Evolutionary conservation across 2,888 invertebrate species (phyloP).

Genomic region (Caenorhabditis sulstoni): DNA sequence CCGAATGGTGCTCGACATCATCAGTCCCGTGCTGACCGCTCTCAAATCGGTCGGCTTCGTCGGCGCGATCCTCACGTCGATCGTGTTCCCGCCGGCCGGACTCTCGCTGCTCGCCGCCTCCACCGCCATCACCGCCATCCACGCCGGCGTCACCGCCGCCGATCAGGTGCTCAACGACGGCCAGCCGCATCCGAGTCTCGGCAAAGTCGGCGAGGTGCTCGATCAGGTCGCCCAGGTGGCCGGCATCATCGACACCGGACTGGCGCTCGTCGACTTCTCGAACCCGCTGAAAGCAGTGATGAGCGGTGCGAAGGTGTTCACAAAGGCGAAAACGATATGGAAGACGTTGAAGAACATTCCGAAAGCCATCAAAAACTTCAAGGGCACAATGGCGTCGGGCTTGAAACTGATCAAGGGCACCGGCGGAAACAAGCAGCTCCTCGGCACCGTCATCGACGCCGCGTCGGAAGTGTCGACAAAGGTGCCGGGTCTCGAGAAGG

Average conservation of each 20-base stretch:
- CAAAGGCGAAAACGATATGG: background rate
- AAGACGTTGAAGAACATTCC: background rate
- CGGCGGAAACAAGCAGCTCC: background rate
- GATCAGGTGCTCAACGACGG: slow-evolving; percentile 1
- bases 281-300: background rate
- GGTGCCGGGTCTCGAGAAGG: background rate
- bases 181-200: background rate
- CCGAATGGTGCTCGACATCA: background rate
- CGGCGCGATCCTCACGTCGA: background rate
- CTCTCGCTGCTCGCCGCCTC: background rate
- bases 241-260: background rate
- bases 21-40: background rate
- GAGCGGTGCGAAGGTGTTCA: background rate
- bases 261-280: background rate
- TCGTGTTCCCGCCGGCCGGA: background rate
- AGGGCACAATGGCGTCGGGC: background rate
- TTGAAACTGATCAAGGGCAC: background rate
- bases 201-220: background rate
- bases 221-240: background rate
- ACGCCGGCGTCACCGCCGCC: background rate
- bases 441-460: background rate
- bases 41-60: background rate
- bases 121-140: background rate
- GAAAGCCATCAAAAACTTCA: background rate
- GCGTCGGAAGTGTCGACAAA: background rate